phyloP scores from a whole-genome alignment of 2,797 vertebrate genomes.

The Scarus forsteni region DNA sequence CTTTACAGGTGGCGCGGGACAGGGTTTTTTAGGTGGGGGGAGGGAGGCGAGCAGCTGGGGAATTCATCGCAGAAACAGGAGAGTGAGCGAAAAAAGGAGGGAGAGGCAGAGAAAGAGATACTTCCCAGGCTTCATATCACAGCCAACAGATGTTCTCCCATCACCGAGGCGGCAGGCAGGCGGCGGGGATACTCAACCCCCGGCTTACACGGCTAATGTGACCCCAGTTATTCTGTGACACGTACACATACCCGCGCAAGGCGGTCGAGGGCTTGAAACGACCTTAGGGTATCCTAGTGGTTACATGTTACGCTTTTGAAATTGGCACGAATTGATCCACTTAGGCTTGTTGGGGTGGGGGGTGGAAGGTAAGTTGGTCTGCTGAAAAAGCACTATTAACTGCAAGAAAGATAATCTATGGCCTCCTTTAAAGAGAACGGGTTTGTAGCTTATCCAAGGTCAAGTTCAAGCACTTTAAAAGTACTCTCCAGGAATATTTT shows the following conservation, averaged over 20 bases:
- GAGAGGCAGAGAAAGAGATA: conserved; percentile 60
- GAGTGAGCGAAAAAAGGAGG: conserved; percentile 49
- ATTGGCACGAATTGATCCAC: conserved; percentile 70
- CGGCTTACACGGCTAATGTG: conserved; percentile 76
- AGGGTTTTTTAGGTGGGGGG: conserved; percentile 66
- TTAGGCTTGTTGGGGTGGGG: conserved; percentile 35
- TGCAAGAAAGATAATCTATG: neutral
- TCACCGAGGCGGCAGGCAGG: conserved; percentile 73
- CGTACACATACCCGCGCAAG: conserved; percentile 21
- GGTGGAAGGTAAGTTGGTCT: conserved; percentile 10
- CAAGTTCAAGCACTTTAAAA: no score
- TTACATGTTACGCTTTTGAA: conserved; percentile 65
- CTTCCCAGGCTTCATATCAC: conserved; percentile 79
- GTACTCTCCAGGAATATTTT: no score
- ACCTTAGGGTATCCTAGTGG: conserved; percentile 59
- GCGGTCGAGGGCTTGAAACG: conserved; percentile 31
- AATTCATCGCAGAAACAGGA: conserved; percentile 63
- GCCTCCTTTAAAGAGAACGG: neutral
- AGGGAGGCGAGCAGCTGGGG: conserved; percentile 66
- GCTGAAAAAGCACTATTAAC: conserved; percentile 43
- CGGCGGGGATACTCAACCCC: conserved; percentile 68
- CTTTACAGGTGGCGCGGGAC: conserved; percentile 79
- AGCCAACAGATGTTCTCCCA: conserved; percentile 83
- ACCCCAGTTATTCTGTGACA: conserved; percentile 42
- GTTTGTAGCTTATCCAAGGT: neutral